Percentiles rank a stretch among this genome's conserved stretches.
phyloP scores from a whole-genome alignment of 2,888 invertebrate genomes.

The Rhabditoides inermis region DNA sequence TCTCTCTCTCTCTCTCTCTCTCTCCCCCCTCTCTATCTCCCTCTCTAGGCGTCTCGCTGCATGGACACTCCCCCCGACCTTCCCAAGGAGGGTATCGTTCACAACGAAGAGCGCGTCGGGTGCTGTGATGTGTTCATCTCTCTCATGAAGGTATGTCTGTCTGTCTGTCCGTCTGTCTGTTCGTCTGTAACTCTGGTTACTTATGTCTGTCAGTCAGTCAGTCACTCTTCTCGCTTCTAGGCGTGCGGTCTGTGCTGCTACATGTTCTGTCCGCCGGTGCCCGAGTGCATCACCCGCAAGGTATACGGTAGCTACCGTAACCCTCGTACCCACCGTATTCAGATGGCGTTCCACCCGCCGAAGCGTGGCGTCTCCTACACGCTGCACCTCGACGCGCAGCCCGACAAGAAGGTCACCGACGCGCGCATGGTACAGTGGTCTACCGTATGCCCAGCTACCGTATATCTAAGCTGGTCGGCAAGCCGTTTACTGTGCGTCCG shows the following conservation, averaged over 20 bases:
- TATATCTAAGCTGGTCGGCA: background rate
- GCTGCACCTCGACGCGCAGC: too few species aligned
- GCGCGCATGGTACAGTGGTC: too few species aligned
- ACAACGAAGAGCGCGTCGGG: constrained; percentile 1
- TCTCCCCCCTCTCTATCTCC: constrained; percentile 2
- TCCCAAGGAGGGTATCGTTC: constrained; percentile 7
- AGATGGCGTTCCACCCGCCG: constrained; percentile 43
- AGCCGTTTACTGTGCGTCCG: constrained; percentile 1
- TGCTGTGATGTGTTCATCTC: constrained; percentile 16
- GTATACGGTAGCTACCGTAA: too few species aligned
- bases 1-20: constrained; percentile 2
- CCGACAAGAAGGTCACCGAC: too few species aligned
- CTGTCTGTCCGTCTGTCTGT: too few species aligned
- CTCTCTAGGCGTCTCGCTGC: background rate
- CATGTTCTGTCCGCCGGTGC: constrained; percentile 39
- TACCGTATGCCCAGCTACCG: too few species aligned
- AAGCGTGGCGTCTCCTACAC: constrained; percentile 13
- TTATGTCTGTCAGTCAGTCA: too few species aligned
- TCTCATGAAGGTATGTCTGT: too few species aligned
- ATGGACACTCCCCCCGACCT: background rate
- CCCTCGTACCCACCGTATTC: too few species aligned
- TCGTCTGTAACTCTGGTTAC: too few species aligned
- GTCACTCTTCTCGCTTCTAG: too few species aligned
- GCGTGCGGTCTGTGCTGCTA: constrained; percentile 29
- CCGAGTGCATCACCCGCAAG: constrained; percentile 32